phyloP scores from a whole-genome alignment of 2,888 invertebrate genomes.

The Resseliella maxima region DNA sequence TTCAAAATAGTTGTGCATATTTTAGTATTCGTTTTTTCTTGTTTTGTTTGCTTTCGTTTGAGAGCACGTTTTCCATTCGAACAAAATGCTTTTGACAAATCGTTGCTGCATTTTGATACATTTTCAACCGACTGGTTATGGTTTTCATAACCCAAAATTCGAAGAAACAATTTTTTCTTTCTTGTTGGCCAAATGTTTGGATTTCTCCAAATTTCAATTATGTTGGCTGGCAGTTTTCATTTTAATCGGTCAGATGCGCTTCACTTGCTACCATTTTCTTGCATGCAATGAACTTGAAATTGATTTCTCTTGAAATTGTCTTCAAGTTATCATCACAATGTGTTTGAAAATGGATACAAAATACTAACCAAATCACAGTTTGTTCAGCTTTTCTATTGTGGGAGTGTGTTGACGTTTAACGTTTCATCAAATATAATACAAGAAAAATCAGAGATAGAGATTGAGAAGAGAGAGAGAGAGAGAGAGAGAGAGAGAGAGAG shows the following conservation, averaged over 20 bases:
- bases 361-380: neutral
- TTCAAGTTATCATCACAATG: neutral
- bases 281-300: constrained; percentile 34
- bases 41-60: neutral
- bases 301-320: neutral
- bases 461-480: neutral
- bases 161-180: constrained; percentile 18
- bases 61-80: neutral
- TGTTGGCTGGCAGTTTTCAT: neutral
- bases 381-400: neutral
- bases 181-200: neutral
- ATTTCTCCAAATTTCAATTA: constrained; percentile 24
- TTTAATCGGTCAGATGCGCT: constrained; percentile 45
- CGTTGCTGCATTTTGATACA: neutral
- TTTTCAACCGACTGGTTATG: neutral
- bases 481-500: neutral
- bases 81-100: constrained; percentile 27
- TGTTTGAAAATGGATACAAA: neutral
- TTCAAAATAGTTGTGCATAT: constrained; percentile 54
- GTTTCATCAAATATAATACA: too few species aligned
- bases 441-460: neutral
- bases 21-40: neutral
- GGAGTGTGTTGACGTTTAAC: too few species aligned
- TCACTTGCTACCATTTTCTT: neutral
- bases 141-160: neutral